Percentiles rank a stretch among this genome's conserved stretches.
These are phyloP conservation scores for Erebia palarica DNA, from an alignment of 2,888 invertebrate genomes.

Conservation along the genomic window DNA sequence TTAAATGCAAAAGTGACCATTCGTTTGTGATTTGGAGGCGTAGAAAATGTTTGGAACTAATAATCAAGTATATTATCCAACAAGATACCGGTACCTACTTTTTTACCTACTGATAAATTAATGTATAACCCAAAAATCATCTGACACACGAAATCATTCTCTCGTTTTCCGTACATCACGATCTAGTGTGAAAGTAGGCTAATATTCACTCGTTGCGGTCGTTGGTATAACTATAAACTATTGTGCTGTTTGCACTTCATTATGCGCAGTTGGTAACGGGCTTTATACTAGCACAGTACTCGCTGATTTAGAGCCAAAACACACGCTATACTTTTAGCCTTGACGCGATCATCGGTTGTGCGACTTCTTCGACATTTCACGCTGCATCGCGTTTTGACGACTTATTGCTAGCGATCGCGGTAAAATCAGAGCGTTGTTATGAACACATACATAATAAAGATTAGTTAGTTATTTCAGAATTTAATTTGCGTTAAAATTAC, in stretches of 20 bases:
- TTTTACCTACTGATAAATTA: no score
- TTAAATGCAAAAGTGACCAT: no score
- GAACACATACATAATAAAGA: no score
- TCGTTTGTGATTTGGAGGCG: no score
- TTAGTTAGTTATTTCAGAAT: no score
- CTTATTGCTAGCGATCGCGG: neutral
- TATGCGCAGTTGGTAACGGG: constrained; percentile 20
- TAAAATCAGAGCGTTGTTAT: no score
- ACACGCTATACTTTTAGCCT: neutral
- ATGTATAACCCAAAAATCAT: neutral
- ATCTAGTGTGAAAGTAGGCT: constrained; percentile 27
- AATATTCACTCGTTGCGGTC: constrained; percentile 26
- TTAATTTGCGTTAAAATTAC: no score
- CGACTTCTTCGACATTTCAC: neutral
- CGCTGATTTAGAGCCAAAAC: neutral
- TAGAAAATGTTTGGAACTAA: no score
- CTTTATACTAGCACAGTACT: constrained; percentile 6
- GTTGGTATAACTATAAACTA: constrained; percentile 14
- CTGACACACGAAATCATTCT: neutral
- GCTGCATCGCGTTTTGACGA: neutral
- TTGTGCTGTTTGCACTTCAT: constrained; percentile 30
- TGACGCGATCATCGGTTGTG: neutral
- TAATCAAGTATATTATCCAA: no score
- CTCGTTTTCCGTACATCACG: neutral
- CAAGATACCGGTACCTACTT: no score